Conservation (phyloP, 2,888 invertebrate species). For the Cetonia aurata region DNA sequence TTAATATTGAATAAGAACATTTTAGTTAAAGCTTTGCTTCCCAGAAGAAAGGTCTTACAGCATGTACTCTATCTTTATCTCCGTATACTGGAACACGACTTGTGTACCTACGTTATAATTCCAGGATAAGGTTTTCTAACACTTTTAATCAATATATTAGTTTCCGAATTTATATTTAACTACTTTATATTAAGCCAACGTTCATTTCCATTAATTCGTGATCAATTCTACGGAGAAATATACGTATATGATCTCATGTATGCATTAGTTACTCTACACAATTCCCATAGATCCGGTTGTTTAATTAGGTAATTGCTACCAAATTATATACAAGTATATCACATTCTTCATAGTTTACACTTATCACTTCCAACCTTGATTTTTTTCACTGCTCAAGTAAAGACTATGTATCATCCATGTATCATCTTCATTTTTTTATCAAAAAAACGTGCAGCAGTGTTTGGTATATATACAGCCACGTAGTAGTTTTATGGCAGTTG, state of each 20-base stretch:
- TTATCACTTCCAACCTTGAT: slow-evolving; percentile 29
- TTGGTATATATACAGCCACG: slow-evolving; percentile 21
- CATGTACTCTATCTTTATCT: too few relatives aligned
- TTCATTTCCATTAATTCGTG: too few relatives aligned
- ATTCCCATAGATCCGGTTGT: slow-evolving; percentile 6
- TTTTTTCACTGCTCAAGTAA: slow-evolving; percentile 15
- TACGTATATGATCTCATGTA: not conserved
- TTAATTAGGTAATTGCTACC: slow-evolving; percentile 12
- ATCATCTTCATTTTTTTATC: slow-evolving; percentile 29
- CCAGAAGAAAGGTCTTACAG: too few relatives aligned
- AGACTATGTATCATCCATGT: not conserved
- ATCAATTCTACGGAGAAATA: too few relatives aligned
- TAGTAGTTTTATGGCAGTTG: slow-evolving; percentile 4
- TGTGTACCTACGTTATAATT: too few relatives aligned
- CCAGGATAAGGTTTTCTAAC: too few relatives aligned
- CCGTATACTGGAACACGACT: too few relatives aligned
- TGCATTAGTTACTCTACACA: not conserved
- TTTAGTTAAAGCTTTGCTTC: too few relatives aligned
- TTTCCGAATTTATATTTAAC: too few relatives aligned
- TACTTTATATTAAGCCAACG: too few relatives aligned
- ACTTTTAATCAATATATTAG: too few relatives aligned
- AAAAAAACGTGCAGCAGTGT: slow-evolving; percentile 4
- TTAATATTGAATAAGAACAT: too few relatives aligned
- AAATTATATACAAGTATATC: slow-evolving; percentile 28
- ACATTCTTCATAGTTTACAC: slow-evolving; percentile 23